Evolutionary conservation across 1,140 invertebrate species (phyloP), one percentile per base, ranked within the genome.

Genomic region (Papilio helenus): DNA sequence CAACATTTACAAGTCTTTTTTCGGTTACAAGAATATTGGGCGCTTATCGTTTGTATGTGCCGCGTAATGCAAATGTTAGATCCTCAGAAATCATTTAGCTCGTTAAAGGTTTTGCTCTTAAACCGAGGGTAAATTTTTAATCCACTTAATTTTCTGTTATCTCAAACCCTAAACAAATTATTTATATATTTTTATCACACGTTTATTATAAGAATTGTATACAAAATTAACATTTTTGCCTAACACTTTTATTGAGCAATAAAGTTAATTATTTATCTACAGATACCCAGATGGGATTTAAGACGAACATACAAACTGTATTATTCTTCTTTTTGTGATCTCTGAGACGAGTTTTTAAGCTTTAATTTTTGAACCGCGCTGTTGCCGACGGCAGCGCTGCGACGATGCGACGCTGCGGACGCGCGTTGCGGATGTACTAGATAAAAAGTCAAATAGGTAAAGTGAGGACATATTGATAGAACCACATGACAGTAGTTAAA

Each of bases 131-230:
- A 29, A 68, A 8, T 18, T 68, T 68, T 34, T 29, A 68, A 68
- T 68, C 61, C 61, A 61, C 58, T 61, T 61, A 61, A 61, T 61
- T 61, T 61, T 61, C 9, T 61, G 58, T 61, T 61, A 61, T 61
- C 58, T 61, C 3, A 26, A 61, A 61, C 58, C 55, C 10, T 4
- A 61, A 61, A 61, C 58, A 26, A 61, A 61, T 61, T 61, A 61
- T 61, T 55, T 55, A 55, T 55, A 55, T 55, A 20, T 55, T 46
- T 55, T 55, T 55, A 55, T 20, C n/a, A 68, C 26, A 29, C 26
- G 26, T 68, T 34, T 18, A 68, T 68, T 29, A 16, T 18, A 68
- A 10, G 61, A 68, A 68, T 68, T 68, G 61, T 29, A 34, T 14
- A 68, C 61, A 18, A 7, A 68, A 29, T 16, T 4, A 5, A 14